These are phyloP conservation scores for Lepus oiostolus DNA, from an alignment of 2,797 vertebrate species.

Conservation along the genomic window DNA sequence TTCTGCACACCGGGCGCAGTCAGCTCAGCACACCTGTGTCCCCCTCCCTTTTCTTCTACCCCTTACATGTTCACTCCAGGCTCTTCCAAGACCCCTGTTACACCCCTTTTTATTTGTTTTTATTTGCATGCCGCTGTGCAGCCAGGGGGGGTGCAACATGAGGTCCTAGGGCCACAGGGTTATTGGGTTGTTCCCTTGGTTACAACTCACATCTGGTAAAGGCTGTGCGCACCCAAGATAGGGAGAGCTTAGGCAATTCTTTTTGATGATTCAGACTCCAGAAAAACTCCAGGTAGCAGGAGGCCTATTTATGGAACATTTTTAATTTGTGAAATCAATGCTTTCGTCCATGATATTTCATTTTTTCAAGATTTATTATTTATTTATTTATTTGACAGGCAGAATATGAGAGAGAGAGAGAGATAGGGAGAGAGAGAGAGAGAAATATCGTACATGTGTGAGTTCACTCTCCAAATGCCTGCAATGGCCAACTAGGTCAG, in stretches of 20 bases:
- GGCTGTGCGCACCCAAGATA: background rate
- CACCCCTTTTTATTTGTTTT: background rate
- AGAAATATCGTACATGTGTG: no score
- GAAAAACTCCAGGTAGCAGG: background rate
- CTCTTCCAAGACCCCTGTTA: background rate
- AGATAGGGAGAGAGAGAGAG: no score
- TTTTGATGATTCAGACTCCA: background rate
- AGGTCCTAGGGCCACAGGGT: background rate
- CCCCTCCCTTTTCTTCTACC: background rate
- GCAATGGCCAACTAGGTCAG: no score
- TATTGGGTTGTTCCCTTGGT: background rate
- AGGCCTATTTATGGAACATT: background rate
- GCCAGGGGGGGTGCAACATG: background rate
- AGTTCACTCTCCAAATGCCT: no score
- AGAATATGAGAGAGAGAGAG: no score
- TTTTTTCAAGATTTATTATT: background rate
- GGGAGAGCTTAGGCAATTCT: background rate
- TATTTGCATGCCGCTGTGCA: background rate
- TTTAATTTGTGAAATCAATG: background rate
- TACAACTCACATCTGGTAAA: background rate
- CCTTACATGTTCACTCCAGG: background rate
- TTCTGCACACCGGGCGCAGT: background rate
- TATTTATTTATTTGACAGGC: no score
- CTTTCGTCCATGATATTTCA: background rate
- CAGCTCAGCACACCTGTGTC: background rate